Conservation (phyloP, 2,113 vertebrate species). For the Mobula birostris region DNA sequence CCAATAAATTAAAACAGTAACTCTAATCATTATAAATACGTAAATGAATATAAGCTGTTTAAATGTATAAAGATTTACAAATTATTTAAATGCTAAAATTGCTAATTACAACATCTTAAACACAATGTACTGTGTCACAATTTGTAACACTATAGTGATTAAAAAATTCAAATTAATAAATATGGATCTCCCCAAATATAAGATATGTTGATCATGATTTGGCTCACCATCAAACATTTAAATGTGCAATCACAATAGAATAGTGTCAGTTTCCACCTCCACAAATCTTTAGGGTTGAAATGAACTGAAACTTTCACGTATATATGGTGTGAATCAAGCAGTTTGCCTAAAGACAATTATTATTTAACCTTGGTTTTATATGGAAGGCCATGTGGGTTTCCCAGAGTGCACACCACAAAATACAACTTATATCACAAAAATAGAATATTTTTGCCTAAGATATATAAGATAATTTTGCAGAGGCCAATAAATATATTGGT, state of each 20-base stretch:
- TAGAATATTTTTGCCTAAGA: neutral
- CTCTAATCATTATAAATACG: neutral
- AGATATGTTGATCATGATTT: neutral
- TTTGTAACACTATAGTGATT: neutral
- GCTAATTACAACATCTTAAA: neutral
- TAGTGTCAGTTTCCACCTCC: neutral
- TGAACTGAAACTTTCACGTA: neutral
- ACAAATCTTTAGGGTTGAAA: too few relatives aligned
- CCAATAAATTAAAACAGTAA: neutral
- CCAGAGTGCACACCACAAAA: neutral
- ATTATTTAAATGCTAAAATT: neutral
- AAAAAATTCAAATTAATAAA: neutral
- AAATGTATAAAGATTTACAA: neutral
- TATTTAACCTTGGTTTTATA: neutral
- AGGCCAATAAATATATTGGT: neutral
- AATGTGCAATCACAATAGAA: neutral
- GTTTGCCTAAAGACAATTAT: neutral
- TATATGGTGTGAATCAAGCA: neutral
- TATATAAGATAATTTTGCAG: neutral
- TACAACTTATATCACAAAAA: neutral
- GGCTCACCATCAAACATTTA: neutral
- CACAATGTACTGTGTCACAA: neutral
- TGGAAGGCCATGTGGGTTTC: neutral
- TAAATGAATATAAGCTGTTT: neutral
- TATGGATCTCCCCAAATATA: too few relatives aligned